Evolutionary conservation across 2,797 vertebrate genomes (phyloP).

Genomic region (Chaetophractus vellerosus): DNA sequence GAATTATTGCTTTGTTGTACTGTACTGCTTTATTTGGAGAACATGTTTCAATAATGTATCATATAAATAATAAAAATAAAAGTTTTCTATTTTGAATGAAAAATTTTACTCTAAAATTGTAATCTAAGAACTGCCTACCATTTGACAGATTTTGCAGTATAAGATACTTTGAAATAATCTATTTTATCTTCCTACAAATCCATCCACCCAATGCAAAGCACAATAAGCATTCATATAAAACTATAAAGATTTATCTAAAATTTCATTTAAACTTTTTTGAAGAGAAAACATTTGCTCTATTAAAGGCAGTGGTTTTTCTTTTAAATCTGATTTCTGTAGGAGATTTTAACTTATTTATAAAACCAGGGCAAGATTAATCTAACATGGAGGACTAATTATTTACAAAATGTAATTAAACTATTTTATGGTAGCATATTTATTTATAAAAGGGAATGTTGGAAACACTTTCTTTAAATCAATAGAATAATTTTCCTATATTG

Average conservation of each 20-base stretch:
- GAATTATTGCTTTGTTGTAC: neutral
- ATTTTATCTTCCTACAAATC: neutral
- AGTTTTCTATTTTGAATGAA: neutral
- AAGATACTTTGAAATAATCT: neutral
- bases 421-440: neutral
- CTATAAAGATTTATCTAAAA: neutral
- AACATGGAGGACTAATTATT: neutral
- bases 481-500: neutral
- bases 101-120: neutral
- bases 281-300: neutral
- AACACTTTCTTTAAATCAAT: neutral
- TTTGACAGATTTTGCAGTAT: neutral
- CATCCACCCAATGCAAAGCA: neutral
- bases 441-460: neutral
- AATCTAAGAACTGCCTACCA: neutral
- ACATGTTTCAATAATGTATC: neutral
- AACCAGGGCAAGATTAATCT: neutral
- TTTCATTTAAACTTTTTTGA: neutral
- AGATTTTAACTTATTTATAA: neutral
- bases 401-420: neutral
- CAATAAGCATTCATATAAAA: neutral
- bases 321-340: neutral
- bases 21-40: neutral
- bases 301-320: neutral
- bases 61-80: neutral